Evolutionary conservation across 2,113 vertebrate genomes (phyloP).

Genomic region (Speoplatyrhinus poulsoni): DNA sequence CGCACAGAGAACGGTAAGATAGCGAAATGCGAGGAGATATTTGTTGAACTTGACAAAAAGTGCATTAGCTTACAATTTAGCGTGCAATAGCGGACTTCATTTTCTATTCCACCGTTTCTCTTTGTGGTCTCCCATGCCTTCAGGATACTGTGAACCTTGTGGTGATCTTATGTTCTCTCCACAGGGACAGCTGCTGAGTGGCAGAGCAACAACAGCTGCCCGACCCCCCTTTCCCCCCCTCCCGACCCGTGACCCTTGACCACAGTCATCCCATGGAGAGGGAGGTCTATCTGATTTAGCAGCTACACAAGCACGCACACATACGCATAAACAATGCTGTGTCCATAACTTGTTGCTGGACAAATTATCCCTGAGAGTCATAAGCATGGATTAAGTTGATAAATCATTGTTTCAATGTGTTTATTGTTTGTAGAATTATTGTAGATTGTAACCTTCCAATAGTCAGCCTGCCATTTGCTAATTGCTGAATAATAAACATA

Average conservation of each 20-base stretch:
- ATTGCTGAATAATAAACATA: no score
- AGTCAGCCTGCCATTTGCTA: no score
- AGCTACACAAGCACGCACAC: slow-evolving; percentile 43
- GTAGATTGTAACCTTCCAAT: no score
- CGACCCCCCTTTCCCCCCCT: slow-evolving; percentile 47
- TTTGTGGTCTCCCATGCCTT: not conserved
- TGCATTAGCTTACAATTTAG: no score
- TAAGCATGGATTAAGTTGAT: no score
- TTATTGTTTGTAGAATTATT: no score
- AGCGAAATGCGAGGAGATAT: no score
- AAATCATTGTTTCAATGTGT: no score
- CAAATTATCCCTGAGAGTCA: not conserved
- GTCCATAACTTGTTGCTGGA: not conserved
- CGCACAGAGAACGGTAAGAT: no score
- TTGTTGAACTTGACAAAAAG: no score
- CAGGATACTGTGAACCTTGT: slow-evolving; percentile 23
- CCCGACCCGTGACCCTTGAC: slow-evolving; percentile 41
- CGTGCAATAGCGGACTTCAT: no score
- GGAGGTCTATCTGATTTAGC: slow-evolving; percentile 36
- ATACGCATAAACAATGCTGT: not conserved
- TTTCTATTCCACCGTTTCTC: not conserved
- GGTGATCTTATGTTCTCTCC: slow-evolving; percentile 19
- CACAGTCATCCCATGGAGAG: slow-evolving; percentile 28
- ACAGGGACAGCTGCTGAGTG: slow-evolving; percentile 58
- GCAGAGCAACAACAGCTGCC: slow-evolving; percentile 73